phyloP scores from a whole-genome alignment of 1,140 invertebrate genomes.

The Camponotus vicinus region DNA sequence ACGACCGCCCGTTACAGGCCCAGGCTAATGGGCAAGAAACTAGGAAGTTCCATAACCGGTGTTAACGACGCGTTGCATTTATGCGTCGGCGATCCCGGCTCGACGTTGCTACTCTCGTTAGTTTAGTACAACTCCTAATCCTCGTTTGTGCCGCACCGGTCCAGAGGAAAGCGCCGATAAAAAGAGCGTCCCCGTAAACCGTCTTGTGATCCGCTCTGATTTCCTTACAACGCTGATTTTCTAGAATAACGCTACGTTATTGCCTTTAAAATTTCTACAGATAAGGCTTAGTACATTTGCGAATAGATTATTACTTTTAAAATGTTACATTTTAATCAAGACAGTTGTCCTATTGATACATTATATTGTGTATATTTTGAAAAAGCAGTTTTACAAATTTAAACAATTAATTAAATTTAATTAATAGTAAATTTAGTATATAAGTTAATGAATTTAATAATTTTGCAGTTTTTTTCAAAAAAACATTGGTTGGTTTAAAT shows the following conservation, averaged over 20 bases:
- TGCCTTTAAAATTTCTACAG: conserved; percentile 2
- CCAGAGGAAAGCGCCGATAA: conserved; percentile 17
- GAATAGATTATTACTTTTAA: not conserved
- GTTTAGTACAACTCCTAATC: conserved; percentile 50
- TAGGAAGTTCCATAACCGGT: conserved; percentile 74
- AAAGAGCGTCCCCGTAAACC: conserved; percentile 3
- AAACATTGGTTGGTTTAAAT: not conserved
- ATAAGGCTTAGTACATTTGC: not conserved
- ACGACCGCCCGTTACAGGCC: conserved; percentile 58
- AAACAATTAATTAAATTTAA: not conserved
- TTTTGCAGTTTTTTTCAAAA: not conserved
- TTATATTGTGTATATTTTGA: too few species aligned
- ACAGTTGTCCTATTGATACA: not conserved
- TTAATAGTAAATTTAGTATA: not conserved
- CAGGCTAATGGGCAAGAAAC: conserved; percentile 72
- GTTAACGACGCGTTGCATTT: conserved; percentile 75
- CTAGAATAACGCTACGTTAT: not conserved
- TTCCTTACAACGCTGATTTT: conserved; percentile 23
- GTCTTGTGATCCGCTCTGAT: conserved; percentile 4
- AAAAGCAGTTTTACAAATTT: not conserved
- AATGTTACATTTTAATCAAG: not conserved
- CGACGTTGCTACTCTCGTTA: conserved; percentile 42
- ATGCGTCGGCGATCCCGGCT: conserved; percentile 58
- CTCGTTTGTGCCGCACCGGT: not conserved
- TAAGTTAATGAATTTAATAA: not conserved